A percentile compares a stretch with the other conserved stretches of the same genome.
These are phyloP conservation scores for Platycnemis pennipes DNA, from an alignment of 2,888 invertebrate genomes.

Conservation along the genomic window DNA sequence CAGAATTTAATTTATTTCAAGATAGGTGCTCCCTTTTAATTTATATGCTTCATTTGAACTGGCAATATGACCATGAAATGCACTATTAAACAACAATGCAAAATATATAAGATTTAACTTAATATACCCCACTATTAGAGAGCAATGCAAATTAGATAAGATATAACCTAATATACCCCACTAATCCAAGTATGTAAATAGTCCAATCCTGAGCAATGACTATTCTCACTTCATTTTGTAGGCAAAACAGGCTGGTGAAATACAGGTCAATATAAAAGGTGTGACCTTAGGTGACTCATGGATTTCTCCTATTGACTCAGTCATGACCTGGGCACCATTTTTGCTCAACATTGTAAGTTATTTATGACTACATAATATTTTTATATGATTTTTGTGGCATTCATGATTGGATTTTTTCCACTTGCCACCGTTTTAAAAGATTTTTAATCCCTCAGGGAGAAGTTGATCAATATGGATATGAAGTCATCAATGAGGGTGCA, in stretches of 20 bases:
- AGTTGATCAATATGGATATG: slow-evolving; percentile 85
- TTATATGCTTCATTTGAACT: too few relatives aligned
- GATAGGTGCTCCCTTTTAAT: too few relatives aligned
- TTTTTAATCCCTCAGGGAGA: slow-evolving; percentile 80
- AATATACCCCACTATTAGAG: too few relatives aligned
- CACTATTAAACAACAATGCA: too few relatives aligned
- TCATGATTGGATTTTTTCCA: not conserved
- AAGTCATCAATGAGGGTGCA: slow-evolving; percentile 82
- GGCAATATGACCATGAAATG: too few relatives aligned
- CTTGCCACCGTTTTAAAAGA: not conserved
- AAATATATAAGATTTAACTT: too few relatives aligned
- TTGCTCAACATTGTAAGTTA: slow-evolving; percentile 85
- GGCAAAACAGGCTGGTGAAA: slow-evolving; percentile 84
- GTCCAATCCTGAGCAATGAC: too few relatives aligned
- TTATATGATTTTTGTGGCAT: not conserved
- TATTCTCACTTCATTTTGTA: slow-evolving; percentile 75
- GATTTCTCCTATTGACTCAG: slow-evolving; percentile 93
- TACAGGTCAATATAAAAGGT: slow-evolving; percentile 87
- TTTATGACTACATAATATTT: not conserved
- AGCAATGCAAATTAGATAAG: too few relatives aligned
- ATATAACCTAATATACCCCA: too few relatives aligned
- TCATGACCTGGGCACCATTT: slow-evolving; percentile 91
- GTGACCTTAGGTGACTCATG: slow-evolving; percentile 93
- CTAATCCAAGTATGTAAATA: too few relatives aligned
- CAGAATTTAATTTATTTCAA: too few relatives aligned